Conservation (phyloP, 1,140 invertebrate genomes). For the Hyles euphorbiae region DNA sequence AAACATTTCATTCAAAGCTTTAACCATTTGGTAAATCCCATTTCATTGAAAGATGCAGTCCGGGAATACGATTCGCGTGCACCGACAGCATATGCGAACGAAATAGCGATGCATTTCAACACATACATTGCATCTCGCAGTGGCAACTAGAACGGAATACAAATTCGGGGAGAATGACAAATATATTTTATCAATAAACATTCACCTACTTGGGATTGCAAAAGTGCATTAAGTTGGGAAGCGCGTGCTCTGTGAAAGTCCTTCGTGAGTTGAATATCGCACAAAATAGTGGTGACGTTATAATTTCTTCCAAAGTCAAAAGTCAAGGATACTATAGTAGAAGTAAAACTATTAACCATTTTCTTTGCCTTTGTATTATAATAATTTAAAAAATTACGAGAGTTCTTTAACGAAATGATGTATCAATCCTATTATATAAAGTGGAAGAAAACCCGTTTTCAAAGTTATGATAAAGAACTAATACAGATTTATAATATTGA, state of each 20-base stretch:
- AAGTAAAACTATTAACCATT: not conserved
- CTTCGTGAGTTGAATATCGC: constrained; percentile 34
- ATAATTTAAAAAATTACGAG: too few species aligned
- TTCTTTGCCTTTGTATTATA: too few species aligned
- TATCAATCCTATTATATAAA: too few species aligned
- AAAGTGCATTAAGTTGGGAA: constrained; percentile 20
- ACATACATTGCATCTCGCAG: constrained; percentile 15
- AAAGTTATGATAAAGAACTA: too few species aligned
- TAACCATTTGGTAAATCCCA: too few species aligned
- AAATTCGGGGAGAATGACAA: constrained; percentile 24
- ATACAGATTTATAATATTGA: too few species aligned
- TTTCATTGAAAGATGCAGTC: too few species aligned
- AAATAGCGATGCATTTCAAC: constrained; percentile 13
- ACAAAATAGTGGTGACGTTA: not conserved
- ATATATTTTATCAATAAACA: constrained; percentile 23
- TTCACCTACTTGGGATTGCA: constrained; percentile 32
- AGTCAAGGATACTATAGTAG: not conserved
- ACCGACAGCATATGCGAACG: too few species aligned
- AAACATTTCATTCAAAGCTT: too few species aligned
- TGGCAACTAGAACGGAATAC: constrained; percentile 18
- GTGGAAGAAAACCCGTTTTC: too few species aligned
- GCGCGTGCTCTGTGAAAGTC: constrained; percentile 48
- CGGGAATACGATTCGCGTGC: too few species aligned
- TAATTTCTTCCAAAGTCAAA: not conserved
- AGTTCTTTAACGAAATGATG: too few species aligned